Conservation (phyloP, 2,797 vertebrate genomes). For the Diceros bicornis region DNA sequence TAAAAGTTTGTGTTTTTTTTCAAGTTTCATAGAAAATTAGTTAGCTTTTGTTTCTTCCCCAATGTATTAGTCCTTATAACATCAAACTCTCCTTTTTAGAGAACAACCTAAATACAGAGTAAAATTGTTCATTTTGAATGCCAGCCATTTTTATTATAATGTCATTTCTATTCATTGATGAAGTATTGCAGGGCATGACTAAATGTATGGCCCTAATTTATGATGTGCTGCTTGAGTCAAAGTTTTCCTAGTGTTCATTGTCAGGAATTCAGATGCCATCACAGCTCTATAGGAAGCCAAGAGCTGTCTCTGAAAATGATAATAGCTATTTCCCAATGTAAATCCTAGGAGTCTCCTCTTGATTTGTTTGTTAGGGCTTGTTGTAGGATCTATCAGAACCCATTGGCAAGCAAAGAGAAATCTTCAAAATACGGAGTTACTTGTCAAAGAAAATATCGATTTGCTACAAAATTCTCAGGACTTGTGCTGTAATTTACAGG, state of each 20-base stretch:
- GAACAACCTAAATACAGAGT: background rate
- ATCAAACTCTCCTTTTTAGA: background rate
- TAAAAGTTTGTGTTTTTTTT: background rate
- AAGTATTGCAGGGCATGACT: background rate
- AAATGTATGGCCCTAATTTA: background rate
- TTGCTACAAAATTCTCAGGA: slow-evolving; percentile 22
- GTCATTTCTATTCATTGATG: background rate
- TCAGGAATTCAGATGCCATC: background rate
- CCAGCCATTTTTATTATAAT: background rate
- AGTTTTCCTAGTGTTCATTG: background rate
- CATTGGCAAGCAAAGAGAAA: background rate
- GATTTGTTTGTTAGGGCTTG: background rate
- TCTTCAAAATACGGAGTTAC: background rate
- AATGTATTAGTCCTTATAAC: background rate
- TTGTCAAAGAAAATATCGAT: background rate
- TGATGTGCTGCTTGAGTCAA: background rate
- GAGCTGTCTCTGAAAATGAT: background rate
- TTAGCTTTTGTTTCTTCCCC: background rate
- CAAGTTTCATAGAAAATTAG: background rate
- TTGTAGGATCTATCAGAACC: background rate
- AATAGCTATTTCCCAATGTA: background rate
- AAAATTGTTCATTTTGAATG: background rate
- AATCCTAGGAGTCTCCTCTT: background rate
- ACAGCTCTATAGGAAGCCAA: background rate
- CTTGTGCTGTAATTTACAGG: background rate